Base-by-base conservation (phyloP, 2,113 vertebrate genomes). In the Nanorana parkeri region DNA sequence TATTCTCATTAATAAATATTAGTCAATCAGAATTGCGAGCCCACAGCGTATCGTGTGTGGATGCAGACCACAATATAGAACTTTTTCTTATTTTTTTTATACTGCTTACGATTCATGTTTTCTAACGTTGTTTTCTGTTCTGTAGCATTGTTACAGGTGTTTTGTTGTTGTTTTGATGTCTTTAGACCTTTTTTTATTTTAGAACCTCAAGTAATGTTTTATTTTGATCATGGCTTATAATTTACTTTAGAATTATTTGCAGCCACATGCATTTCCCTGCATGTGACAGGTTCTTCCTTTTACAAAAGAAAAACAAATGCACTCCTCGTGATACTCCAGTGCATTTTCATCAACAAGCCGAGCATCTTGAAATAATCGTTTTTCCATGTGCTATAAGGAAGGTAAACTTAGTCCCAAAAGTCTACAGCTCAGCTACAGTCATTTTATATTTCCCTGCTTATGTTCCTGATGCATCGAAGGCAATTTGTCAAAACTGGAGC, bases 141-240 rank as follows among this genome's bases (percentile, higher is more conserved):
- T 21, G 61, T 83, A 67, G 71, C 52, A 51, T 83, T 83, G 80
- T 83, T 83, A 83, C 71, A 83, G 29, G 21, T 60, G 54, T 68
- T 29, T 24, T 71, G 24, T 71, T 71, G 36, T 24, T 71, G 1
- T 71, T 77, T 65, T 66, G 32, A 28, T 67, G 16, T 77, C 20
- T 56, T 21, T 68, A 47, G 51, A 20, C 20, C 10, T 11, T 78
- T 78, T 29, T 17, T 41, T 56, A 0, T 54, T 71, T 71, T 60
- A 21, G 56, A 58, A 79, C 28, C 51, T 79, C 28, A 41, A 68
- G 16, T 23, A 78, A 56, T 52, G 55, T 75, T 32, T 75, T 75
- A 41, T 4, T 56, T 55, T 72, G 11, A 4, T 41, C 29, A 75
- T 15, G 28, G 41, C 24, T 60, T 29, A 55, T 47, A 15, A 11